Conservation (phyloP, 2,797 vertebrate genomes). For the Anguilla pacifica region DNA sequence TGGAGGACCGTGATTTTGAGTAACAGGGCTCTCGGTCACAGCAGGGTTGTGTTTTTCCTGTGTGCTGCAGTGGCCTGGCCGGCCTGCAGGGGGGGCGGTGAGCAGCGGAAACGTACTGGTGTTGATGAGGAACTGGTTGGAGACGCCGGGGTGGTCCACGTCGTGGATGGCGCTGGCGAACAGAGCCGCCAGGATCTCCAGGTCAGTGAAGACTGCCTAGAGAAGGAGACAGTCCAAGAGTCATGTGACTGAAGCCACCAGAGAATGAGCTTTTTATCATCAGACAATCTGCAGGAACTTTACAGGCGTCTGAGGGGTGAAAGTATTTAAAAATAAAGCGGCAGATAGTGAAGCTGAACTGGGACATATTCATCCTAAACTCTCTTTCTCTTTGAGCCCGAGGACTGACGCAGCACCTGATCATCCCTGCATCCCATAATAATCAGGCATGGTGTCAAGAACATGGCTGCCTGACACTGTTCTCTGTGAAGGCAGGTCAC, state of each 20-base stretch:
- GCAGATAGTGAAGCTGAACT: no score
- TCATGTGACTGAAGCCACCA: not conserved
- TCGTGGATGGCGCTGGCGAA: conserved; percentile 93
- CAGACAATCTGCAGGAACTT: not conserved
- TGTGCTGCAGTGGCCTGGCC: not conserved
- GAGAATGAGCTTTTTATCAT: not conserved
- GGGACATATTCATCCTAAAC: no score
- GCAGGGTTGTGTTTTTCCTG: not conserved
- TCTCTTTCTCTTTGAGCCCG: no score
- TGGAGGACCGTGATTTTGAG: not conserved
- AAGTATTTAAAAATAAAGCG: no score
- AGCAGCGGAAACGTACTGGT: conserved; percentile 76
- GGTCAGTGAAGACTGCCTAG: conserved; percentile 90
- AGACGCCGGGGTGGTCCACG: conserved; percentile 90
- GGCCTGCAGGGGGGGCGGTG: not conserved
- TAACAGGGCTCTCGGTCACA: not conserved
- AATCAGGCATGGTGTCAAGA: not conserved
- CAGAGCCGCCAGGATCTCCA: conserved; percentile 89
- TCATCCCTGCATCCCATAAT: not conserved
- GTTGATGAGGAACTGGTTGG: conserved; percentile 95
- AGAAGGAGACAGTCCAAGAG: not conserved
- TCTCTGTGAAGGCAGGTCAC: not conserved
- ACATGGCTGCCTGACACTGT: not conserved
- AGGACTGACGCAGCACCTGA: not conserved
- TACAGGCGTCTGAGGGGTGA: no score